Conservation (phyloP, 1,140 invertebrate species). For the Saxidomus purpurata region DNA sequence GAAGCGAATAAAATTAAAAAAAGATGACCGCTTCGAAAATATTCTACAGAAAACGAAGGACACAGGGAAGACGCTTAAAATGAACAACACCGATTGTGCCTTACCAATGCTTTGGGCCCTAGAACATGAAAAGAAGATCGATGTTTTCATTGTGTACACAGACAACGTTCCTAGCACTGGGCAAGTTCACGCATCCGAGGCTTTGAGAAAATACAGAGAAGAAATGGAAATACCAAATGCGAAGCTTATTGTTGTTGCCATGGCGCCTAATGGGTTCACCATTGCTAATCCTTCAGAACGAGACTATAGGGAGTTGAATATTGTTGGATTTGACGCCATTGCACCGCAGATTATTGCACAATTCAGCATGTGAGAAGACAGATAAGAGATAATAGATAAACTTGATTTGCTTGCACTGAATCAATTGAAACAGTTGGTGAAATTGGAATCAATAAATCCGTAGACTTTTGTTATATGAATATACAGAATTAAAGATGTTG, state of each 20-base stretch:
- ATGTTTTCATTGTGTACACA: constrained; percentile 83
- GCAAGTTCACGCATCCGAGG: constrained; percentile 73
- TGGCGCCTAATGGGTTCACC: constrained; percentile 86
- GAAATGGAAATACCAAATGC: constrained; percentile 80
- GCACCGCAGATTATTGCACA: no score
- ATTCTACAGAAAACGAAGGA: constrained; percentile 76
- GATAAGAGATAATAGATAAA: no score
- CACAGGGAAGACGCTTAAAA: constrained; percentile 73
- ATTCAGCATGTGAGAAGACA: no score
- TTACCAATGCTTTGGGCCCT: constrained; percentile 89
- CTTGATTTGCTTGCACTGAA: no score
- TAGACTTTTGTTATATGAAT: no score
- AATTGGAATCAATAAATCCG: no score
- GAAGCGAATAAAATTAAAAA: constrained; percentile 64
- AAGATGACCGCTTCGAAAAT: constrained; percentile 72
- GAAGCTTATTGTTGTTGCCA: constrained; percentile 87
- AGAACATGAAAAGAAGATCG: constrained; percentile 86
- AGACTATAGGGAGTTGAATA: no score
- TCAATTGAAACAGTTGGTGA: no score
- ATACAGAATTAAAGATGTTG: no score
- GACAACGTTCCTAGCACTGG: constrained; percentile 79
- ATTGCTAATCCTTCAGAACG: constrained; percentile 87
- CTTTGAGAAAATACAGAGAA: constrained; percentile 76
- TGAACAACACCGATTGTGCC: constrained; percentile 86
- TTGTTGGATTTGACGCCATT: no score